Evolutionary conservation across 2,888 invertebrate genomes (phyloP).

Genomic region (Drosophila robusta): DNA sequence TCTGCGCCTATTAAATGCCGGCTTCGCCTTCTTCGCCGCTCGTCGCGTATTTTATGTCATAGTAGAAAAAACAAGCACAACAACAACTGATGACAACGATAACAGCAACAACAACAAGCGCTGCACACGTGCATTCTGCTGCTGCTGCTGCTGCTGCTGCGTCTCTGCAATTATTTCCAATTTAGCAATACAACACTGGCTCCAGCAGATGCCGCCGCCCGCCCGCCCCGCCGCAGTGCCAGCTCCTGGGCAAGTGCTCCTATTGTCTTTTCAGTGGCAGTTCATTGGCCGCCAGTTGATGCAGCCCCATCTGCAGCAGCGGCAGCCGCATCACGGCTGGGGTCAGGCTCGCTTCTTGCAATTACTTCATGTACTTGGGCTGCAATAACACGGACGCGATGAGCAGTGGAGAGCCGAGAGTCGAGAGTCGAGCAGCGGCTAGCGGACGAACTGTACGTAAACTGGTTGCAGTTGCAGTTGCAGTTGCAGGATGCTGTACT

Average conservation of each 20-base stretch:
- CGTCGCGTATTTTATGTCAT: conserved; percentile 66
- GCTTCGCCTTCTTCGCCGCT: conserved; percentile 19
- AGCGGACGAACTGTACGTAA: conserved; percentile 68
- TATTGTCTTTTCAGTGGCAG: conserved; percentile 73
- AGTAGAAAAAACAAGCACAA: conserved; percentile 51
- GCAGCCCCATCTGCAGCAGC: conserved; percentile 43
- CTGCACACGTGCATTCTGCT: conserved; percentile 72
- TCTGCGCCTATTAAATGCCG: conserved; percentile 32
- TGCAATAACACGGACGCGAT: conserved; percentile 73
- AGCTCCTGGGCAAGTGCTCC: conserved; percentile 37
- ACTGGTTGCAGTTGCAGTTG: conserved; percentile 65
- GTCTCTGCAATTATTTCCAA: conserved; percentile 78
- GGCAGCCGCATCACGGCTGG: conserved; percentile 51
- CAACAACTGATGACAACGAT: conserved; percentile 68
- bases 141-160: conserved; percentile 39
- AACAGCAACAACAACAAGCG: conserved; percentile 43
- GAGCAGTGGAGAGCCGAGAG: conserved; percentile 51
- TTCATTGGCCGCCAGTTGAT: conserved; percentile 71
- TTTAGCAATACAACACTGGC: conserved; percentile 74
- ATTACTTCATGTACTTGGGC: conserved; percentile 79
- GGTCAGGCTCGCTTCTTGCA: conserved; percentile 62
- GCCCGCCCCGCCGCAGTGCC: conserved; percentile 1
- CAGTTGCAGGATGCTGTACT: conserved; percentile 51
- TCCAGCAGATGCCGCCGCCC: conserved; percentile 49
- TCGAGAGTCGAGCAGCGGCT: conserved; percentile 18